Conservation (phyloP, 2,113 vertebrate genomes). For the Sisor rabdophorus region DNA sequence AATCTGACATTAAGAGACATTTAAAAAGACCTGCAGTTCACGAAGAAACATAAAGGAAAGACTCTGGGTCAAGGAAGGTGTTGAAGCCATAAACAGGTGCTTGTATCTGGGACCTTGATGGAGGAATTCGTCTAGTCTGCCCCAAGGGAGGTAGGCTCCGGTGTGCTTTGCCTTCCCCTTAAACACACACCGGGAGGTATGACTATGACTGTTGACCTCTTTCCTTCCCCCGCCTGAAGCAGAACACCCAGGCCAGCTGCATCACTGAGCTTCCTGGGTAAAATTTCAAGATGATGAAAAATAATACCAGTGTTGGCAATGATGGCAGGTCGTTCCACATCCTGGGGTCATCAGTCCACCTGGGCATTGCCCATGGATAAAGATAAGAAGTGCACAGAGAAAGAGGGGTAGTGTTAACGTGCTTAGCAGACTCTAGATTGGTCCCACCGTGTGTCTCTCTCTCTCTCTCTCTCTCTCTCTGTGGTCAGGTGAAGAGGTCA, state of each 20-base stretch:
- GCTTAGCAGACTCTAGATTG: constrained; percentile 21
- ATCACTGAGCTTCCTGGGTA: constrained; percentile 66
- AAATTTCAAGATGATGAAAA: constrained; percentile 71
- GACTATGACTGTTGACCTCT: constrained; percentile 60
- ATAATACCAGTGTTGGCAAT: constrained; percentile 70
- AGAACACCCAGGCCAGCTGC: constrained; percentile 64
- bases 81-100: constrained; percentile 28
- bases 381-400: constrained; percentile 51
- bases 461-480: constrained; percentile 34
- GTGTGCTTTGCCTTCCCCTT: constrained; percentile 52
- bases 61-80: not conserved
- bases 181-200: constrained; percentile 61
- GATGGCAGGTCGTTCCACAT: constrained; percentile 55
- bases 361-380: constrained; percentile 36
- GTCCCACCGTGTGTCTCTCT: constrained; percentile 34
- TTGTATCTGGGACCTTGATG: constrained; percentile 14
- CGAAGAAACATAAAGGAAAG: constrained; percentile 6
- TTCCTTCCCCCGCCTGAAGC: constrained; percentile 29
- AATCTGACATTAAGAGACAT: constrained; percentile 31
- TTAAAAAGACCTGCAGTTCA: constrained; percentile 14
- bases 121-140: constrained; percentile 42
- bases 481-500: constrained; percentile 59
- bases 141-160: constrained; percentile 51
- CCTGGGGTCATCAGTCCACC: constrained; percentile 58
- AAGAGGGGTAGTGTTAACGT: constrained; percentile 28